Base-by-base conservation (phyloP, 2,888 invertebrate species). In the Eudasyphora cyanicolor region DNA sequence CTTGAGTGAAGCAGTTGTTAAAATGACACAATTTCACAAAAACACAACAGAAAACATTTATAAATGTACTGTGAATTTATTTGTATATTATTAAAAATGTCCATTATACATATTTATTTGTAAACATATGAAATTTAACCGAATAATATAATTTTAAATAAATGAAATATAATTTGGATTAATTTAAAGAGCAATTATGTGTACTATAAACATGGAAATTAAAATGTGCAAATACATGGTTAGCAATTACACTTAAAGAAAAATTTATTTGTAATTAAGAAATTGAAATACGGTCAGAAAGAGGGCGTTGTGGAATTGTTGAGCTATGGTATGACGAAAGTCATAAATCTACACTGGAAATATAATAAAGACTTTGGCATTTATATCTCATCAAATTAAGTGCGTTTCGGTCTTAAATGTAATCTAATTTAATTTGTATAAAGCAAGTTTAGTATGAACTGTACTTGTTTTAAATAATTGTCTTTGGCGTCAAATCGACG, bases 71-170 rank as follows among this genome's bases (percentile, higher is more conserved):
- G n/a, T 45, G 45, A n/a, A 12, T 14, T 45, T 45, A 45, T 45
- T n/a, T n/a, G 7, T 45, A n/a, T 12, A 45, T 45, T 45, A 12
- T 45, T 8, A 24, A 24, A 51, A 27, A 27, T 57, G 27, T 57
- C 24, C 21, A 57, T 57, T 57, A 57, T 57, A 21, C 24, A 27
- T 24, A 57, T 24, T 57, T 73, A 73, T 73, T 60, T 73, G 64
- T 62, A 21, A 69, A 60, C 64, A 78, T 75, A 62, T 70, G 62
- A 75, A 54, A 19, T 42, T 51, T 60, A 14, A 75, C 38, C 51
- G 70, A 78, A n/a, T n/a, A n/a, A n/a, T n/a, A n/a, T n/a, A 54
- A 75, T 82, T 71, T 60, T 75, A 75, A 82, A 74, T 78, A 78
- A 77, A 82, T 74, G 32, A 74, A 82, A 74, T 77, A 78, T 70